Evolutionary conservation across 2,113 vertebrate genomes (phyloP), one percentile per base, ranked within the genome.

Genomic region (Neotoma lepida): DNA sequence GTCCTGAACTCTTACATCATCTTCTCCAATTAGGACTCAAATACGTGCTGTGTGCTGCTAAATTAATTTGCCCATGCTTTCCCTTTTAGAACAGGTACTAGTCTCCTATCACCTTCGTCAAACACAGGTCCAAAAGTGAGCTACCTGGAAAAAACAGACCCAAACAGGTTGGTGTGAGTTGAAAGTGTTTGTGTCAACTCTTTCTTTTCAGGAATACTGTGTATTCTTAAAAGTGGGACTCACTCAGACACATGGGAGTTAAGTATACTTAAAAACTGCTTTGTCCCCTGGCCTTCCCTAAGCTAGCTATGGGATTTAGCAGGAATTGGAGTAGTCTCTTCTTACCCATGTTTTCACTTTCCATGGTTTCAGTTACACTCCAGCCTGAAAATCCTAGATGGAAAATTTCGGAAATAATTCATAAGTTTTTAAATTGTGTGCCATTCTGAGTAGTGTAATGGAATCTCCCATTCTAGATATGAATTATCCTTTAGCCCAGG

Each of bases 191-290:
- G 0, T 51, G 71, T 89, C 80, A 96, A 90, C 33, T 54, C 86
- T 92, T 90, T 81, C 71, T 90, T 95, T 88, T 68, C 66, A 90
- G 86, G 94, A 94, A 92, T 49, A 93, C 12, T 64, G n/a, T 90
- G 14, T 82, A 26, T 81, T 95, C 92, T 86, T 86, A 86, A 93
- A 94, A 86, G 74, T 46, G 66, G 28, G 71, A 66, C 54, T 90
- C n/a, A 44, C 56, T 90, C 58, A 66, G 81, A 71, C 28, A 86
- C 63, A 81, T 46, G 61, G 89, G 77, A 89, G 46, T 8, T 56
- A 81, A 51, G 28, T 86, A n/a, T 18, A 71, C 77, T 86, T 64
- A 86, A 92, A 71, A 84, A 73, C 73, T 30, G 56, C 73, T 77
- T 26, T 33, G 58, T 63, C 54, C 86, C 71, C 71, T 66, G 58